A percentile compares a stretch with the other conserved stretches of the same genome.
These are phyloP conservation scores for Lepus timidus DNA, from an alignment of 2,113 vertebrate species.

Conservation along the genomic window DNA sequence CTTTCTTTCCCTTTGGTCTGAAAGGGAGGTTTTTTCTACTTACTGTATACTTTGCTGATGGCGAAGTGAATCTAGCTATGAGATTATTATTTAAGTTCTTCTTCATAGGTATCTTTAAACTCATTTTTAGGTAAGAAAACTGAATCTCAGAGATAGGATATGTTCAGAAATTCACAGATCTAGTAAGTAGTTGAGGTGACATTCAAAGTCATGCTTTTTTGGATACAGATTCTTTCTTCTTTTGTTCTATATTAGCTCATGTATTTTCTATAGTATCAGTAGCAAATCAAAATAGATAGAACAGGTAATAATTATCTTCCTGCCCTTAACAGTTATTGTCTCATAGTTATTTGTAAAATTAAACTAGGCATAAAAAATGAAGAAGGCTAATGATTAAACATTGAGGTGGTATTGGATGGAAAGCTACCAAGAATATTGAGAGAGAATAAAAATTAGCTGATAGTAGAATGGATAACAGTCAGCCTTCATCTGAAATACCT, in stretches of 20 bases:
- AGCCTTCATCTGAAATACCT: background rate
- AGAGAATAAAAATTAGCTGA: background rate
- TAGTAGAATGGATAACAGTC: background rate
- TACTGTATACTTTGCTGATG: no score
- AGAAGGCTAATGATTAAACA: background rate
- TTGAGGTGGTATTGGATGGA: background rate
- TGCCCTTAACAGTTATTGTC: background rate
- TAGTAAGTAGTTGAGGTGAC: background rate
- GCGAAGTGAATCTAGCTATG: no score
- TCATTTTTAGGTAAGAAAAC: background rate
- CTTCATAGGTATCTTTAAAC: background rate
- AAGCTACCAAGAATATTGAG: background rate
- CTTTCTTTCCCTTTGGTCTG: no score
- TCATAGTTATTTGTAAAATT: background rate
- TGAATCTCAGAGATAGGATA: background rate
- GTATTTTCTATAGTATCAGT: background rate
- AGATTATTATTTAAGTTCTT: no score
- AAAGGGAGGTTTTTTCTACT: no score
- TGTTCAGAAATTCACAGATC: background rate
- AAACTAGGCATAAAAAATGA: background rate
- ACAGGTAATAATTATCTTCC: background rate
- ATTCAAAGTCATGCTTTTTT: background rate
- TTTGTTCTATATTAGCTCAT: background rate
- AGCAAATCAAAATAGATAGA: background rate
- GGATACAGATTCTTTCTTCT: background rate